Conservation (phyloP, 1,140 invertebrate species). For the Diachasmimorpha longicaudata region DNA sequence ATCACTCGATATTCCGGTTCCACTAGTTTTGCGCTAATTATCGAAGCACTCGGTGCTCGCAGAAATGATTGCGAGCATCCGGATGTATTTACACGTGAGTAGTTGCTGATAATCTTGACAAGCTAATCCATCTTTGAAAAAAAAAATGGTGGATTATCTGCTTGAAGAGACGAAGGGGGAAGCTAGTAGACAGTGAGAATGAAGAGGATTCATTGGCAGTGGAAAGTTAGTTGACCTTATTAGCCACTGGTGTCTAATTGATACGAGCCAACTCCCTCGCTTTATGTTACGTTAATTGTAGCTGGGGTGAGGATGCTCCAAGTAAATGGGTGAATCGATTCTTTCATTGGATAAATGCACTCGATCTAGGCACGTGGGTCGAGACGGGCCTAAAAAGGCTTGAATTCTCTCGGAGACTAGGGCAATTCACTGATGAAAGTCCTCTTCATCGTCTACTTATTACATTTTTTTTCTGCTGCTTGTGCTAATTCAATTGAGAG, state of each 20-base stretch:
- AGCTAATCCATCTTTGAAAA: neutral
- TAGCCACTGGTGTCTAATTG: constrained; percentile 33
- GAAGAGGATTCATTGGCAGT: constrained; percentile 12
- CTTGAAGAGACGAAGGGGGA: neutral
- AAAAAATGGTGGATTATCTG: neutral
- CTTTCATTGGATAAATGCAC: constrained; percentile 32
- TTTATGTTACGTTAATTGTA: constrained; percentile 28
- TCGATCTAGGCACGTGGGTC: constrained; percentile 18
- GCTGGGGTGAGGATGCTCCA: neutral
- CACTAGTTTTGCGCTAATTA: neutral
- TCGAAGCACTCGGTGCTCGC: neutral
- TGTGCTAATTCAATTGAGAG: neutral
- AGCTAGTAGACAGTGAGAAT: neutral
- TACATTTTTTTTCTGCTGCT: neutral
- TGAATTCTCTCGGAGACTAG: neutral
- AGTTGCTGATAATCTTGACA: constrained; percentile 15
- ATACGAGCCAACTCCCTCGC: constrained; percentile 21
- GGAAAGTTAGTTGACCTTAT: constrained; percentile 35
- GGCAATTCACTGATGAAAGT: neutral
- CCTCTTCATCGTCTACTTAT: neutral
- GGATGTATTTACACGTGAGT: constrained; percentile 1
- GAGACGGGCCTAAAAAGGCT: neutral
- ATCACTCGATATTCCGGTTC: neutral
- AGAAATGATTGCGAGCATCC: neutral
- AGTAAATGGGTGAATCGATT: constrained; percentile 33